Evolutionary conservation across 2,888 invertebrate genomes (phyloP).

Genomic region (Oxytorus armatus): DNA sequence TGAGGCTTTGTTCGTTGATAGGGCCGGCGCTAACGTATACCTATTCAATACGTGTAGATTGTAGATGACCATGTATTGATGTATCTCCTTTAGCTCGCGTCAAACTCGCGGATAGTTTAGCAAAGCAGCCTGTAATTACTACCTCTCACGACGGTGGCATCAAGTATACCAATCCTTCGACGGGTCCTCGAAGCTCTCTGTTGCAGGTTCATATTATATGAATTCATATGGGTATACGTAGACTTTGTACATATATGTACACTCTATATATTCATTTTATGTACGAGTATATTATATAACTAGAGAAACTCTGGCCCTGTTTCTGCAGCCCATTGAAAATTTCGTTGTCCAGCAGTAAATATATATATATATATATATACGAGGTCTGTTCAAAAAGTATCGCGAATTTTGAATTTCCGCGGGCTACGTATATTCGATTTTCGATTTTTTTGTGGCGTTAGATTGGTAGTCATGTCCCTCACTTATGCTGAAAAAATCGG

Average conservation of each 20-base stretch:
- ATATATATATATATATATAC: neutral
- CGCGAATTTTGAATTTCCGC: too few relatives aligned
- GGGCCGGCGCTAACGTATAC: slow-evolving; percentile 5
- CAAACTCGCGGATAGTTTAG: slow-evolving; percentile 57
- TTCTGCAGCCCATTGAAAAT: slow-evolving; percentile 32
- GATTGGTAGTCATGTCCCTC: too few relatives aligned
- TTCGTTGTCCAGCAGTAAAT: neutral
- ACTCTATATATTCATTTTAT: neutral
- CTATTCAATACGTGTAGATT: neutral
- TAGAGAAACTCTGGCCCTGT: slow-evolving; percentile 14
- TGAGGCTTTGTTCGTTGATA: slow-evolving; percentile 36
- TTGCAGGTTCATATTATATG: slow-evolving; percentile 12
- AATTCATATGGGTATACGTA: neutral
- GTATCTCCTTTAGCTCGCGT: slow-evolving; percentile 23
- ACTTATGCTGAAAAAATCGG: too few relatives aligned
- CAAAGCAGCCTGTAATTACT: slow-evolving; percentile 65
- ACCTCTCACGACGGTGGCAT: slow-evolving; percentile 16
- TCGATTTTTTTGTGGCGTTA: too few relatives aligned
- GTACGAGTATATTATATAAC: neutral
- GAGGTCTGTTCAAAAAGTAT: slow-evolving; percentile 30
- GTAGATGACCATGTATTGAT: neutral
- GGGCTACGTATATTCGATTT: too few relatives aligned
- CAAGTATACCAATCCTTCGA: slow-evolving; percentile 50
- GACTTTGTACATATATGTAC: neutral
- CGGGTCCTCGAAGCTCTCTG: slow-evolving; percentile 33